Percentiles rank a stretch among this genome's conserved stretches.
Conservation (phyloP, 2,888 invertebrate species). For the Caenorhabditis imperialis region DNA sequence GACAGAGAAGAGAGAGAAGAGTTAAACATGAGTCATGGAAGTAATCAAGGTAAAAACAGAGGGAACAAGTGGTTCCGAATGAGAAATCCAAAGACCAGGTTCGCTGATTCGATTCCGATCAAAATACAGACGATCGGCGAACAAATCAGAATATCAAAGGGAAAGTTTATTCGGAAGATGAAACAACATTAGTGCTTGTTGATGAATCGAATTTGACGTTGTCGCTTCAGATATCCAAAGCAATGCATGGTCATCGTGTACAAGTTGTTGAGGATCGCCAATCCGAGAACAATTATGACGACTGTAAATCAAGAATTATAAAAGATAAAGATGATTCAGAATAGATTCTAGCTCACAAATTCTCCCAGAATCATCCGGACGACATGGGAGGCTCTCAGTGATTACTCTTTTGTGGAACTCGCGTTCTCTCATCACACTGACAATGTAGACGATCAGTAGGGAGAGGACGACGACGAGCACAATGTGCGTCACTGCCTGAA, state of each 20-base stretch:
- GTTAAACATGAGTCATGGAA: too few relatives aligned
- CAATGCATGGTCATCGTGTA: not conserved
- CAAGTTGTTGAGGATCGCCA: constrained; percentile 31
- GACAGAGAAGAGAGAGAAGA: too few relatives aligned
- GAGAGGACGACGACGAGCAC: constrained; percentile 22
- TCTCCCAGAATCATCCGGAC: constrained; percentile 58
- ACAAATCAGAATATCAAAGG: too few relatives aligned
- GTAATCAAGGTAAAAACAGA: too few relatives aligned
- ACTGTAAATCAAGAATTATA: constrained; percentile 41
- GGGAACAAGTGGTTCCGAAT: too few relatives aligned
- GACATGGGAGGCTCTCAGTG: constrained; percentile 1
- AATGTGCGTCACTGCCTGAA: constrained; percentile 40
- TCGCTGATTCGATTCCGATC: too few relatives aligned
- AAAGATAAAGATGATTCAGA: too few relatives aligned
- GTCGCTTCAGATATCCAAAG: constrained; percentile 24
- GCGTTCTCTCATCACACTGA: constrained; percentile 34
- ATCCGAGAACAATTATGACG: constrained; percentile 9
- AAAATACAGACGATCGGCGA: too few relatives aligned
- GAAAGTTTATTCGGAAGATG: not conserved
- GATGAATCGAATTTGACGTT: constrained; percentile 47
- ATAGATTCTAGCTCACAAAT: constrained; percentile 40
- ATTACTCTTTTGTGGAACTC: constrained; percentile 29
- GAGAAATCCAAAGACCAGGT: too few relatives aligned
- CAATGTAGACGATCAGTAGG: constrained; percentile 38
- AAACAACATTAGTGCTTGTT: constrained; percentile 51